These are phyloP conservation scores for Euplagia quadripunctaria DNA, from an alignment of 2,888 invertebrate genomes.

Conservation along the genomic window DNA sequence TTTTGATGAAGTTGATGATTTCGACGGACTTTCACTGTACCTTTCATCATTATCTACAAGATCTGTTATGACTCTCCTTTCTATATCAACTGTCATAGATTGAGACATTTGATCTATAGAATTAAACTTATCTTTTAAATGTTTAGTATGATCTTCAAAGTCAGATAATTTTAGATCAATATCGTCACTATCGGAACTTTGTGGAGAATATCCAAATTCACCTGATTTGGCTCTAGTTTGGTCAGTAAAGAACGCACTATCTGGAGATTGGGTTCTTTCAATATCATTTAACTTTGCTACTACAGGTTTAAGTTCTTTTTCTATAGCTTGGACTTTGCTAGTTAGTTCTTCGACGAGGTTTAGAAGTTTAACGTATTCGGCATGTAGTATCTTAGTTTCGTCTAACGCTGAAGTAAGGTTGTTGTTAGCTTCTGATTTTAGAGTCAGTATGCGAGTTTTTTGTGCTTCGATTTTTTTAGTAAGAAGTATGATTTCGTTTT, in stretches of 20 bases:
- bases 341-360: constrained; percentile 90
- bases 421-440: constrained; percentile 90
- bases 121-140: constrained; percentile 81
- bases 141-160: constrained; percentile 78
- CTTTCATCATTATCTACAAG: constrained; percentile 61
- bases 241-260: constrained; percentile 86
- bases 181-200: constrained; percentile 83
- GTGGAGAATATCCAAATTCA: constrained; percentile 83
- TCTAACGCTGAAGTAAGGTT: constrained; percentile 90
- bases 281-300: constrained; percentile 77
- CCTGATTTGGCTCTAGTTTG: constrained; percentile 84
- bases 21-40: constrained; percentile 76
- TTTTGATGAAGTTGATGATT: constrained; percentile 77
- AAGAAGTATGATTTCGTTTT: constrained; percentile 91
- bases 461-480: constrained; percentile 90
- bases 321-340: constrained; percentile 89
- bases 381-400: constrained; percentile 90
- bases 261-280: constrained; percentile 81
- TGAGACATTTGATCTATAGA: constrained; percentile 86
- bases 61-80: constrained; percentile 72
- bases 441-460: constrained; percentile 88
- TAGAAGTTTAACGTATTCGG: constrained; percentile 85
- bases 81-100: constrained; percentile 84
- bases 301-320: constrained; percentile 88
- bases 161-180: constrained; percentile 72